Conservation (phyloP, 2,113 vertebrate genomes). For the Anthoscopus minutus region DNA sequence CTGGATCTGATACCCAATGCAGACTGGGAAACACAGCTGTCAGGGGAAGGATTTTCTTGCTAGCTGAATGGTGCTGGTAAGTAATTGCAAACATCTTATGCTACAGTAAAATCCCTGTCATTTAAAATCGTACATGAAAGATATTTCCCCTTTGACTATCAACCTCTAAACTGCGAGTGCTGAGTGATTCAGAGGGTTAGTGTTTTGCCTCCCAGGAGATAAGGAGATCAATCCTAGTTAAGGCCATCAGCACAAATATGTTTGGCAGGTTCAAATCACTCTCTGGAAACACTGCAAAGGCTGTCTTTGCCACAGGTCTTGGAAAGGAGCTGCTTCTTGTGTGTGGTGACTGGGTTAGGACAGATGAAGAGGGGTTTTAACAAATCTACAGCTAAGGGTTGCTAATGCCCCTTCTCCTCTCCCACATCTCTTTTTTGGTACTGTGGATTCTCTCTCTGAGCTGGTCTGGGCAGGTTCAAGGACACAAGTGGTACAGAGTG, state of each 20-base stretch:
- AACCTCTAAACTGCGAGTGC: neutral
- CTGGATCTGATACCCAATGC: neutral
- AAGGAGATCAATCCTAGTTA: constrained; percentile 37
- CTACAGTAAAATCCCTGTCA: neutral
- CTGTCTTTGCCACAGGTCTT: neutral
- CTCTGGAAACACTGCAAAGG: neutral
- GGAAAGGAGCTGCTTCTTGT: neutral
- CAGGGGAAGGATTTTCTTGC: neutral
- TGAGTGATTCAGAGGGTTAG: neutral
- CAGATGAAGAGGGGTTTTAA: neutral
- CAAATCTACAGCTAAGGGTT: neutral
- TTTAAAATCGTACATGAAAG: neutral
- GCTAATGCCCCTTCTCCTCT: neutral
- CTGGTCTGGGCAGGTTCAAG: neutral
- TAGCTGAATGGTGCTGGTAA: neutral
- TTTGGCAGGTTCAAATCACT: constrained; percentile 18
- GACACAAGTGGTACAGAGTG: neutral
- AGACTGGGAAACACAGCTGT: neutral
- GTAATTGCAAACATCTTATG: constrained; percentile 5
- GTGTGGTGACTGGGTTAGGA: neutral
- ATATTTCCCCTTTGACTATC: neutral
- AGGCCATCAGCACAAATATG: constrained; percentile 22
- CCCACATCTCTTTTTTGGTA: neutral
- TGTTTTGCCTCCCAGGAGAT: neutral
- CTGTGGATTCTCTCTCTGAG: neutral